phyloP scores from a whole-genome alignment of 1,140 invertebrate genomes.

The Drosophila micromelanica region DNA sequence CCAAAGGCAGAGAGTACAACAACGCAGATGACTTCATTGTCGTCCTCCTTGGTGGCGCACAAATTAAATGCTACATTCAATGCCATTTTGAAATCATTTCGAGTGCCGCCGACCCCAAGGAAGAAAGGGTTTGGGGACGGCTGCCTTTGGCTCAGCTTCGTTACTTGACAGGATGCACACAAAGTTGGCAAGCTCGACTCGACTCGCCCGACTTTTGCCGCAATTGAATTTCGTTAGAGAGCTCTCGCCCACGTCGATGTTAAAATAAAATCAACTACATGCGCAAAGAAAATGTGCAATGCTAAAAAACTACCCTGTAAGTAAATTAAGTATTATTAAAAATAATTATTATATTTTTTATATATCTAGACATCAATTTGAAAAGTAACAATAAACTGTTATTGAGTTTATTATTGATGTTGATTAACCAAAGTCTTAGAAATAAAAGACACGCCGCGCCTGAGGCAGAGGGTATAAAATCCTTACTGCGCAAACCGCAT shows the following conservation, averaged over 20 bases:
- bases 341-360: no score
- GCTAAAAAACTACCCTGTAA: slow-evolving; percentile 3
- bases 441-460: background rate
- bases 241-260: slow-evolving; percentile 9
- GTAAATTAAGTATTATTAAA: no score
- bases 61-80: slow-evolving; percentile 83
- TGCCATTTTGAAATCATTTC: slow-evolving; percentile 77
- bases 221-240: slow-evolving; percentile 68
- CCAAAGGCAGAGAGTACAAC: slow-evolving; percentile 32
- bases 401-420: background rate
- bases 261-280: slow-evolving; percentile 15
- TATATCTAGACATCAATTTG: background rate
- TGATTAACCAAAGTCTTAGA: background rate
- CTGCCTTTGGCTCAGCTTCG: slow-evolving; percentile 3
- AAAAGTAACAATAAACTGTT: background rate
- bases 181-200: slow-evolving; percentile 59
- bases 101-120: slow-evolving; percentile 50
- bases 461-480: background rate
- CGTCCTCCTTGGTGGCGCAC: slow-evolving; percentile 58
- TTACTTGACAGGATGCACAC: slow-evolving; percentile 62
- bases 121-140: background rate
- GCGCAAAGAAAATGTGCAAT: background rate
- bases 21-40: slow-evolving; percentile 48
- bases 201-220: slow-evolving; percentile 60
- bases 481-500: slow-evolving; percentile 36